Evolutionary conservation across 2,797 vertebrate species (phyloP).

Genomic region (Xiphorhynchus erythropygius): DNA sequence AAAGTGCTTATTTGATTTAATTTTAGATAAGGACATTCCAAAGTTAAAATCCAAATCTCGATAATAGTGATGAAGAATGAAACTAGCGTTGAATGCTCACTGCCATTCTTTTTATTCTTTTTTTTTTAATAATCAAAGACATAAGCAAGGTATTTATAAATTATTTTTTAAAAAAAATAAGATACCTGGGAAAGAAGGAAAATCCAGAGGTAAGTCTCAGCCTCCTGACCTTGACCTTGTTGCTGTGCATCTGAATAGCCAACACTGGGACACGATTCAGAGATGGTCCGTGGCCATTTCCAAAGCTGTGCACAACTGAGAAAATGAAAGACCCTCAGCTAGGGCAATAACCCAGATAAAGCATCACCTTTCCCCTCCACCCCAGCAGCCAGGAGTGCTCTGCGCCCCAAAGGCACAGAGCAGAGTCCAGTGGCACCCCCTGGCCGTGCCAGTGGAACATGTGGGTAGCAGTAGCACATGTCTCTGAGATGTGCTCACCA

Average conservation of each 20-base stretch:
- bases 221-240: neutral
- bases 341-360: neutral
- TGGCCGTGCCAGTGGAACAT: fast-evolving
- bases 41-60: conserved; percentile 28
- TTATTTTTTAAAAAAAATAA: neutral
- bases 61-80: conserved; percentile 33
- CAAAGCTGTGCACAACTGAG: neutral
- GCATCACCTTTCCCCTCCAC: neutral
- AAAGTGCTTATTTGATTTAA: conserved; percentile 47
- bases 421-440: neutral
- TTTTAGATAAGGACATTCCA: conserved; percentile 58
- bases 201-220: neutral
- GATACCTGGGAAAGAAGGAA: neutral
- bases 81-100: neutral
- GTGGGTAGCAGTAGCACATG: neutral
- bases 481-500: neutral
- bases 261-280: neutral
- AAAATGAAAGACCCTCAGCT: neutral
- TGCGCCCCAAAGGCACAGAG: neutral
- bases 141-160: neutral
- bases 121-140: neutral
- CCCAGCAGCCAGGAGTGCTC: neutral
- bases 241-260: neutral
- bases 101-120: neutral
- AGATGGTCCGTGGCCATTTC: neutral